Conservation (phyloP, 2,797 vertebrate species). For the Pempheris klunzingeri region DNA sequence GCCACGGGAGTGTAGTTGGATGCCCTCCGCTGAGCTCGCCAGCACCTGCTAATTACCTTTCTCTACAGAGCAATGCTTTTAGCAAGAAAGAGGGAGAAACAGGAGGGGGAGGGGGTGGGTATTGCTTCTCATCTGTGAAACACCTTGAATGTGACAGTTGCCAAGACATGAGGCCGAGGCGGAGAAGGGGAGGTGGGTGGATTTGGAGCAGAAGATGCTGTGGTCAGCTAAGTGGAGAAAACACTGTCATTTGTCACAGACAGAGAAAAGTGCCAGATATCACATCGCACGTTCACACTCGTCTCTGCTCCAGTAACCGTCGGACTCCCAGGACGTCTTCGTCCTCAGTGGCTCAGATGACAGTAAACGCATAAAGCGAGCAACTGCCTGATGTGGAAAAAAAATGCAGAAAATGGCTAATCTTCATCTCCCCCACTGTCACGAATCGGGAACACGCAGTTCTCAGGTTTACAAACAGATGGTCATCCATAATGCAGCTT, state of each 20-base stretch:
- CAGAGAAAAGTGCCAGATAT: slow-evolving; percentile 81
- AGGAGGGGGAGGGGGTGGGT: slow-evolving; percentile 79
- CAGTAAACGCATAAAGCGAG: slow-evolving; percentile 62
- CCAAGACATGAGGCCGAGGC: slow-evolving; percentile 95
- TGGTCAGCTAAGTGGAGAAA: slow-evolving; percentile 98
- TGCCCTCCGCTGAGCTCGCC: slow-evolving; percentile 87
- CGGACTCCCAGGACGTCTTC: slow-evolving; percentile 71
- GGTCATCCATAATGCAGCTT: slow-evolving; percentile 85
- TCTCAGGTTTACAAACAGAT: slow-evolving; percentile 84
- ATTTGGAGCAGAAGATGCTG: slow-evolving; percentile 95
- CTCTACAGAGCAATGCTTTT: slow-evolving; percentile 90
- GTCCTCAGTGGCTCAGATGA: slow-evolving; percentile 74
- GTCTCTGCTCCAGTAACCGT: slow-evolving; percentile 72
- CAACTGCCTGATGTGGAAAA: slow-evolving; percentile 67
- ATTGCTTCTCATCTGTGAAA: slow-evolving; percentile 98
- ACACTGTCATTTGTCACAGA: slow-evolving; percentile 85
- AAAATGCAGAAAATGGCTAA: slow-evolving; percentile 69
- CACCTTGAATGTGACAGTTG: slow-evolving; percentile 99
- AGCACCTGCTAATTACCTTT: slow-evolving; percentile 98
- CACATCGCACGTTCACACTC: slow-evolving; percentile 71
- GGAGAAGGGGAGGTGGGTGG: slow-evolving; percentile 81
- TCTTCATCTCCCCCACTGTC: slow-evolving; percentile 75
- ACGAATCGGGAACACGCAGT: slow-evolving; percentile 69
- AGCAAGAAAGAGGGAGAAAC: slow-evolving; percentile 84
- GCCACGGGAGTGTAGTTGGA: slow-evolving; percentile 89